phyloP scores from a whole-genome alignment of 2,113 vertebrate species.

The Seriola quinqueradiata region DNA sequence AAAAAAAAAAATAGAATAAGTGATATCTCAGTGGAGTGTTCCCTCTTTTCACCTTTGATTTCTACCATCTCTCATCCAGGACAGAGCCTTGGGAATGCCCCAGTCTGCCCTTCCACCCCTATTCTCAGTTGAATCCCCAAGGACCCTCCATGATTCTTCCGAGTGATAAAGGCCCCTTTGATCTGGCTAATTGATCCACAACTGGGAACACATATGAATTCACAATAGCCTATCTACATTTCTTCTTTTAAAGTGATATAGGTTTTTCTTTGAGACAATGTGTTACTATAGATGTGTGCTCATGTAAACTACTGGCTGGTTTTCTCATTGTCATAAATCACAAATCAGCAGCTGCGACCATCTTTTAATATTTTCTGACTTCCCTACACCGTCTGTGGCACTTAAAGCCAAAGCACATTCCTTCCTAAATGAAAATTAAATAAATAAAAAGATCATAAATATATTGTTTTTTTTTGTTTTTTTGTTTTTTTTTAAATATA shows the following conservation, averaged over 20 bases:
- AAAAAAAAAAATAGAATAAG: neutral
- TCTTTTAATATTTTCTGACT: too few species aligned
- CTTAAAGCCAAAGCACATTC: too few species aligned
- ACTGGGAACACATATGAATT: conserved; percentile 32
- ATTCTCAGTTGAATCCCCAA: conserved; percentile 24
- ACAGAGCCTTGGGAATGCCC: conserved; percentile 7
- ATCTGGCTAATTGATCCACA: conserved; percentile 56
- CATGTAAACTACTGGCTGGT: too few species aligned
- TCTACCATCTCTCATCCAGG: conserved; percentile 5
- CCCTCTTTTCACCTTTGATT: conserved; percentile 14
- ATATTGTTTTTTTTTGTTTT: too few species aligned
- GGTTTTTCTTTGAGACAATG: neutral
- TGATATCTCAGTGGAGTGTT: conserved; percentile 9
- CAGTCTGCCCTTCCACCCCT: conserved; percentile 32
- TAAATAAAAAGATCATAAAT: too few species aligned
- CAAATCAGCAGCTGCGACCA: too few species aligned
- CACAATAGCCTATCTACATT: neutral
- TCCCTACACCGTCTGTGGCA: too few species aligned
- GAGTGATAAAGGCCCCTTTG: conserved; percentile 42
- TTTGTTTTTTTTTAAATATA: too few species aligned
- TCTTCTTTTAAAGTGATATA: neutral
- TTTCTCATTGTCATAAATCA: too few species aligned
- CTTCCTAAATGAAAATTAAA: too few species aligned
- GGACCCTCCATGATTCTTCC: conserved; percentile 4
- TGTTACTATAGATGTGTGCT: too few species aligned